phyloP scores from a whole-genome alignment of 2,113 vertebrate species.

The Azemiops feae region DNA sequence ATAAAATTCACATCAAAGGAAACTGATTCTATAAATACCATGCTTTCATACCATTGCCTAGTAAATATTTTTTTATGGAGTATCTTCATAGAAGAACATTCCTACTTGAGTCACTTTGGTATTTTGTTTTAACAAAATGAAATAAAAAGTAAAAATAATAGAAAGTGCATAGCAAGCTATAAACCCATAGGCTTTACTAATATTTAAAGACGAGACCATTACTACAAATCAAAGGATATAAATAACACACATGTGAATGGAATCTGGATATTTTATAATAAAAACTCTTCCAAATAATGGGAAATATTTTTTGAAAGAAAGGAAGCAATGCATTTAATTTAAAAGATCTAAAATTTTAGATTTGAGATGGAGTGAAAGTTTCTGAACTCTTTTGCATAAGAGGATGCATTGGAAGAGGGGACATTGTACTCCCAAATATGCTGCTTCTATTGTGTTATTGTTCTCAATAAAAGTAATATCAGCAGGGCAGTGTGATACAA shows the following conservation, averaged over 20 bases:
- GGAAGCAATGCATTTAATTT: not conserved
- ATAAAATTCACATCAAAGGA: not conserved
- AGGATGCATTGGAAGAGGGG: not conserved
- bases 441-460: not conserved
- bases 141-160: not conserved
- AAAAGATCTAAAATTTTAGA: not conserved
- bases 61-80: not conserved
- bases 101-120: not conserved
- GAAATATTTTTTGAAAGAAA: not conserved
- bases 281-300: not conserved
- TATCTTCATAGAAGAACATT: not conserved
- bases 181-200: not conserved
- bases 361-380: not conserved
- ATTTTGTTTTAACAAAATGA: not conserved
- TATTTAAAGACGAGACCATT: not conserved
- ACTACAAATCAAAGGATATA: not conserved
- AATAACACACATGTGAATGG: not conserved
- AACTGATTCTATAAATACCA: not conserved
- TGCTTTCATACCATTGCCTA: not conserved
- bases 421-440: not conserved
- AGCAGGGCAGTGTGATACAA: not conserved
- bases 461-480: not conserved
- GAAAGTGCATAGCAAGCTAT: not conserved
- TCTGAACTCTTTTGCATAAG: not conserved
- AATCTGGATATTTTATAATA: not conserved